Base-by-base conservation (phyloP, 2,888 invertebrate species). In the Acronicta psi region DNA sequence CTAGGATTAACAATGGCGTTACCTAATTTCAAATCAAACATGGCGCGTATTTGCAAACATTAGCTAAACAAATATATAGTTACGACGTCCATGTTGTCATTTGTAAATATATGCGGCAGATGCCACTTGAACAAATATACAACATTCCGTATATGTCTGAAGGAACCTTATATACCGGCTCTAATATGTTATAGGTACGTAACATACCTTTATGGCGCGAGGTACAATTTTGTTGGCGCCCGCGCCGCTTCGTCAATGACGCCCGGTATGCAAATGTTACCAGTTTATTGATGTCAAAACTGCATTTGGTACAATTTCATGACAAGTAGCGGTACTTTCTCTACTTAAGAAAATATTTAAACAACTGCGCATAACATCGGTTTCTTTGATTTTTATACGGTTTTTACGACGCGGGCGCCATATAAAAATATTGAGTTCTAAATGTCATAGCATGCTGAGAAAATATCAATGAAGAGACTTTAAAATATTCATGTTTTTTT, bases 251-350 rank as follows among this genome's bases (percentile, higher is more conserved):
- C 78, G 76, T 79, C 83, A 83, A 79, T 83, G 81, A 76, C 81
- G 78, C 61, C 84, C 64, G 65, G 84, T 86, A 87, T 87, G 87
- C 82, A 81, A 87, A 87, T 87, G 75, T 55, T 73, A 76, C 79
- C 74, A 73, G 81, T 80, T 80, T 79, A 80, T 77, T 59, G 64
- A 74, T 79, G 78, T 75, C 78, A 74, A 79, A 73, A 79, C 70
- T 75, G 61, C 70, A 68, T 73, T 64, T 59, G 52, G 38, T 69
- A 67, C 57, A 69, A 62, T 59, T 64, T 69, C 55, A 57, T 58
- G n/a, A 53, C 44, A 40, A 18, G 47, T 52, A 69, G 65, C 69
- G 57, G 61, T 2, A 63, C 75, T 77, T 77, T 77, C 77, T 65
- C 74, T n/a, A n/a, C 7, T 63, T 16, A 38, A 52, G 49, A 47